Percentiles rank a stretch among this genome's conserved stretches.
phyloP scores from a whole-genome alignment of 2,113 vertebrate genomes.

The Megaptera novaeangliae region DNA sequence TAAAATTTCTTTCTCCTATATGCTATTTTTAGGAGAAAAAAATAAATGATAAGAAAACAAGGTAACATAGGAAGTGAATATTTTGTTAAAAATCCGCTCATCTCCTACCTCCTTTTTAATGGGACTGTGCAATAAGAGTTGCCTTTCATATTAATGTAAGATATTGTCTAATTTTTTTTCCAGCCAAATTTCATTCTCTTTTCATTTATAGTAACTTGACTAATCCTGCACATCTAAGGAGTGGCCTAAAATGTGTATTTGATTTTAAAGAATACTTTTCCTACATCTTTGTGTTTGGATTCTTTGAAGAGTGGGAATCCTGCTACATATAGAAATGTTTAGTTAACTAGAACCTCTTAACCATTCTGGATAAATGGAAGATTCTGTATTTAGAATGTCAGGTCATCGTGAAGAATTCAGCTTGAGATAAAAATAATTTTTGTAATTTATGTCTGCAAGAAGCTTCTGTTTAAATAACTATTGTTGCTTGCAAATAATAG shows the following conservation, averaged over 20 bases:
- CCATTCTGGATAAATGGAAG: not conserved
- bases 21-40: not conserved
- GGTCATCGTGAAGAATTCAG: not conserved
- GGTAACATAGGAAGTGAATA: not conserved
- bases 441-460: not conserved
- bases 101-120: not conserved
- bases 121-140: not conserved
- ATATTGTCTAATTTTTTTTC: not conserved
- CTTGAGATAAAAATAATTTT: not conserved
- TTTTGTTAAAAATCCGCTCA: not conserved
- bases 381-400: not conserved
- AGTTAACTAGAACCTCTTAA: not conserved
- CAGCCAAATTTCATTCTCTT: not conserved
- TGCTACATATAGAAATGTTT: not conserved
- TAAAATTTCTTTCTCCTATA: not conserved
- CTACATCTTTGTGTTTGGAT: not conserved
- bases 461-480: not conserved
- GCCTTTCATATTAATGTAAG: not conserved
- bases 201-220: not conserved
- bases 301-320: not conserved
- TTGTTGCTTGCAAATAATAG: not conserved
- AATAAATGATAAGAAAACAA: not conserved
- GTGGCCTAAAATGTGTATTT: not conserved
- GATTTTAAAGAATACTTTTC: not conserved
- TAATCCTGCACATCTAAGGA: not conserved